phyloP scores from a whole-genome alignment of 2,113 vertebrate genomes.

The Cinclus cinclus region DNA sequence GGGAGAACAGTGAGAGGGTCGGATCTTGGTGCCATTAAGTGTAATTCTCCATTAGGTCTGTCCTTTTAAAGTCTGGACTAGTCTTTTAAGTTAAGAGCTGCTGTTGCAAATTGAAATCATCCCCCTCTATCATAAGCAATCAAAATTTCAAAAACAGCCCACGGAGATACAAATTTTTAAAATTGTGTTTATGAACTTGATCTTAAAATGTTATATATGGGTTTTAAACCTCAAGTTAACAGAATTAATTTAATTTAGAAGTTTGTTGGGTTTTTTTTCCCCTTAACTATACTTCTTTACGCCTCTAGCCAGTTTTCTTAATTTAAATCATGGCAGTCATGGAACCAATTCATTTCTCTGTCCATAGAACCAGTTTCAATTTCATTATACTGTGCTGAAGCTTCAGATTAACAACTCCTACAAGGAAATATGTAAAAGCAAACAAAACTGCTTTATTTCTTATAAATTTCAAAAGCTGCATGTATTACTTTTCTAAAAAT shows the following conservation, averaged over 20 bases:
- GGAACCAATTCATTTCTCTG: neutral
- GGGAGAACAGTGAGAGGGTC: fast-evolving
- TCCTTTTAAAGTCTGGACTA: neutral
- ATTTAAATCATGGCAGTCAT: neutral
- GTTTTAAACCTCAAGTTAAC: neutral
- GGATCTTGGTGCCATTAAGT: neutral
- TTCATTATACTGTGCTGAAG: neutral
- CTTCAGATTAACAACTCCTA: neutral
- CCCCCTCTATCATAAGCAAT: neutral
- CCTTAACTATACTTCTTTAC: too few species aligned
- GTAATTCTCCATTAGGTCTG: neutral
- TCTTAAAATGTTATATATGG: neutral
- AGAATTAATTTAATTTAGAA: neutral
- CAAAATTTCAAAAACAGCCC: neutral
- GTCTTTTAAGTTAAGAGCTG: neutral
- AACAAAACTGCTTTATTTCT: neutral
- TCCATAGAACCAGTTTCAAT: neutral
- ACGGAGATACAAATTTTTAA: neutral
- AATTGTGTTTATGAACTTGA: neutral
- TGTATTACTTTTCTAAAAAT: neutral
- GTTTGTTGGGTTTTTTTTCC: fast-evolving
- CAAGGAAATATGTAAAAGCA: neutral
- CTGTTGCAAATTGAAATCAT: neutral
- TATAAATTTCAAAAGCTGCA: neutral
- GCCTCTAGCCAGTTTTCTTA: neutral